These are phyloP conservation scores for Chionodraco myersi DNA, from an alignment of 2,113 vertebrate genomes.

Conservation along the genomic window DNA sequence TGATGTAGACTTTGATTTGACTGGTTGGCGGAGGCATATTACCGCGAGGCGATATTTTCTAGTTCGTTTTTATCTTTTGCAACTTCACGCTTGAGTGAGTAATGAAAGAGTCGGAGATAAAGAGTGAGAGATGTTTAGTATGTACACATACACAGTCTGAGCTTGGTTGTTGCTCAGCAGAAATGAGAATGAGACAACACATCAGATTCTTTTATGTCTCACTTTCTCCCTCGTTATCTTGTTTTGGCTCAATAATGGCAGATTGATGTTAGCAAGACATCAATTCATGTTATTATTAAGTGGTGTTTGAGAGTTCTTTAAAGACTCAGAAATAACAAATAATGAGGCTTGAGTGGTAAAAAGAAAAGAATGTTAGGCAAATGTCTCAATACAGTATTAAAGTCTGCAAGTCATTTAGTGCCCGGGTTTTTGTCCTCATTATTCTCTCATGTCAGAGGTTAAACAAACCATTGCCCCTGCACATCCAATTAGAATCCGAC, in stretches of 20 bases:
- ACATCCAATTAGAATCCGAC: conserved; percentile 56
- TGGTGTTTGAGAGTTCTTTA: not conserved
- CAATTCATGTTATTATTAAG: not conserved
- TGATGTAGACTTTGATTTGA: too few relatives aligned
- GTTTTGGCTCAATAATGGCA: too few relatives aligned
- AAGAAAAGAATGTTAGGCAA: not conserved
- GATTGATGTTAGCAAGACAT: too few relatives aligned
- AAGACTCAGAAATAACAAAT: not conserved
- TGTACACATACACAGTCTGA: too few relatives aligned
- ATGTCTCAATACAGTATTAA: not conserved
- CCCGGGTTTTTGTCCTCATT: conserved; percentile 47
- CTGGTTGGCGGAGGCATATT: too few relatives aligned
- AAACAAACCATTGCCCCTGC: conserved; percentile 56
- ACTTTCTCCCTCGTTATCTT: too few relatives aligned
- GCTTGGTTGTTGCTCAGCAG: too few relatives aligned
- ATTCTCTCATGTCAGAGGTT: conserved; percentile 53
- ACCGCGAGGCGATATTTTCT: too few relatives aligned
- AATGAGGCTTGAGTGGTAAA: not conserved
- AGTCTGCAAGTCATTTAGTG: conserved; percentile 23
- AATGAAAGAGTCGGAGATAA: not conserved
- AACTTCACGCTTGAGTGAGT: not conserved
- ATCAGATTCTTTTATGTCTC: too few relatives aligned
- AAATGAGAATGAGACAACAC: too few relatives aligned
- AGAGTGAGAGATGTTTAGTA: too few relatives aligned
- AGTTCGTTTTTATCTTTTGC: not conserved